phyloP scores from a whole-genome alignment of 2,797 vertebrate species.

The Neoniphon sammara region DNA sequence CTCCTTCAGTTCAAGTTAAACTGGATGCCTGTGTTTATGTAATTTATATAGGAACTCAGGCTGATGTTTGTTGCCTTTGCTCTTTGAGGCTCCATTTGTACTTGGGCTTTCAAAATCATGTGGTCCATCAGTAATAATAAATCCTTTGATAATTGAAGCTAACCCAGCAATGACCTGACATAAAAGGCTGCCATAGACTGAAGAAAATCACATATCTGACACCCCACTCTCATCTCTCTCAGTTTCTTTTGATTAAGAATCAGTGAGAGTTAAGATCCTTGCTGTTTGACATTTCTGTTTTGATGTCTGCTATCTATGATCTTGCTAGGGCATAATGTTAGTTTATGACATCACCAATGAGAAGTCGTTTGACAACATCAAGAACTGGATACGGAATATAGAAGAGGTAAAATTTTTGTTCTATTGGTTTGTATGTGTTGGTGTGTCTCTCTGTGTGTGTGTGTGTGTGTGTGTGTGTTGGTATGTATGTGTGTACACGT shows the following conservation, averaged over 20 bases:
- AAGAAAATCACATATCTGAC: background rate
- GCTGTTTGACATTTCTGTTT: background rate
- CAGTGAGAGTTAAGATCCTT: background rate
- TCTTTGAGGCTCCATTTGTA: background rate
- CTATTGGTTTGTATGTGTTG: background rate
- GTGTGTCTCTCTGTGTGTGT: background rate
- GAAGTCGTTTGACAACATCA: constrained; percentile 94
- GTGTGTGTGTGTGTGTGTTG: background rate
- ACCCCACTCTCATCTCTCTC: background rate
- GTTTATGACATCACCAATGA: constrained; percentile 94
- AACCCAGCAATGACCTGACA: background rate
- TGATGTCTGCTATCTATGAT: constrained; percentile 2
- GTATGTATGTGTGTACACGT: background rate
- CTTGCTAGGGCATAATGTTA: constrained; percentile 93
- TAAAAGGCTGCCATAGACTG: background rate
- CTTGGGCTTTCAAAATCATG: constrained; percentile 5
- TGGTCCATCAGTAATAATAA: constrained; percentile 4
- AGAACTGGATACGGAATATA: constrained; percentile 92
- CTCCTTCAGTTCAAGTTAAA: constrained; percentile 35
- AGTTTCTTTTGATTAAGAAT: background rate
- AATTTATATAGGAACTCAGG: background rate
- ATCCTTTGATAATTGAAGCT: background rate
- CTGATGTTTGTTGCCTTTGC: constrained; percentile 2
- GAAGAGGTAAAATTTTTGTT: constrained; percentile 83
- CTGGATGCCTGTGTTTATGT: constrained; percentile 24